These are phyloP conservation scores for Drosophila algonquin DNA, from an alignment of 2,888 invertebrate genomes.

Conservation along the genomic window DNA sequence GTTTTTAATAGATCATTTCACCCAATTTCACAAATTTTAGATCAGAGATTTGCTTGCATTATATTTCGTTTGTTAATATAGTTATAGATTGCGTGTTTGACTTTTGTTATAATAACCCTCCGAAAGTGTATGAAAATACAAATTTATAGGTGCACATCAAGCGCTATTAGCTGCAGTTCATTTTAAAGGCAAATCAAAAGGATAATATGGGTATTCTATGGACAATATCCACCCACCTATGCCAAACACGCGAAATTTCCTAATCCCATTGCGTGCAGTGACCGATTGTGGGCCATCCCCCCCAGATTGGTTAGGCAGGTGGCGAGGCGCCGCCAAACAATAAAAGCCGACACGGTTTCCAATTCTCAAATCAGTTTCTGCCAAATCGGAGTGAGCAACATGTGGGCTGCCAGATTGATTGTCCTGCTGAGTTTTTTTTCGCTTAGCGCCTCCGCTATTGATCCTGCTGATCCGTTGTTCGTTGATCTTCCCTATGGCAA, in stretches of 20 bases:
- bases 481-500: constrained; percentile 70
- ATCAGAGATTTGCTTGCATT: not conserved
- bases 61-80: not conserved
- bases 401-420: constrained; percentile 9
- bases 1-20: not conserved
- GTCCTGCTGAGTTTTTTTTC: constrained; percentile 17
- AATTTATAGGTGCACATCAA: not conserved
- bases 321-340: constrained; percentile 20
- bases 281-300: not conserved
- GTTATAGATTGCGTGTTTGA: not conserved
- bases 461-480: constrained; percentile 47
- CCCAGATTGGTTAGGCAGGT: constrained; percentile 31
- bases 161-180: not conserved
- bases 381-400: constrained; percentile 15
- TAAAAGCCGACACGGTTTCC: constrained; percentile 14
- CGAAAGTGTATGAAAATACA: not conserved
- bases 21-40: not conserved
- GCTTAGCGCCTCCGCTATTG: constrained; percentile 9
- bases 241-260: constrained; percentile 5
- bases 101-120: not conserved
- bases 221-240: not conserved
- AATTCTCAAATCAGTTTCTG: constrained; percentile 16
- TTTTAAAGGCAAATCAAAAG: not conserved
- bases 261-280: constrained; percentile 20
- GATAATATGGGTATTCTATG: not conserved